A percentile compares a stretch with the other conserved stretches of the same genome.
Evolutionary conservation across 2,888 invertebrate genomes (phyloP).

Genomic region (Archips crataeganus): DNA sequence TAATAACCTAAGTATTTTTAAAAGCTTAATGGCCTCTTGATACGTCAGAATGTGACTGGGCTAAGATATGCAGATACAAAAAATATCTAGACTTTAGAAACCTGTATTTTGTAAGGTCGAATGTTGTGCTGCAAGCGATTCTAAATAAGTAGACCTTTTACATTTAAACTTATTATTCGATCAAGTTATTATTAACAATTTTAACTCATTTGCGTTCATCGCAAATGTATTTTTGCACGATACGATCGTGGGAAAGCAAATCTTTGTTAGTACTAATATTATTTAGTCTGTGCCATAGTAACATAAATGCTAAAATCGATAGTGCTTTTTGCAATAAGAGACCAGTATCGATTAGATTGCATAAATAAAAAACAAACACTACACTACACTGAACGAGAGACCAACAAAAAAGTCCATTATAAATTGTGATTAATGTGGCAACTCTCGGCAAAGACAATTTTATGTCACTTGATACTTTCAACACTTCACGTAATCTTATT

Average conservation of each 20-base stretch:
- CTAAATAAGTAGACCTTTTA: neutral
- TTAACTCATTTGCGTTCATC: neutral
- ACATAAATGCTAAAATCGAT: neutral
- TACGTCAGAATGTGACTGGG: neutral
- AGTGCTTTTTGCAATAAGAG: neutral
- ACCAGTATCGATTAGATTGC: neutral
- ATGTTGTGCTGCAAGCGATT: constrained; percentile 16
- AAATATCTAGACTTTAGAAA: constrained; percentile 26
- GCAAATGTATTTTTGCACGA: neutral
- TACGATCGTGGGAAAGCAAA: neutral
- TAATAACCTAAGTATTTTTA: too few relatives aligned
- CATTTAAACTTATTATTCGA: neutral
- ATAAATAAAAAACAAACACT: constrained; percentile 1
- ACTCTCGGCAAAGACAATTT: too few relatives aligned
- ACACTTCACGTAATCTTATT: too few relatives aligned
- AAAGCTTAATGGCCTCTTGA: too few relatives aligned
- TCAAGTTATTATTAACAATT: neutral
- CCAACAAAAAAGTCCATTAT: too few relatives aligned
- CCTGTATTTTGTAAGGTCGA: constrained; percentile 29
- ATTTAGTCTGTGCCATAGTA: neutral
- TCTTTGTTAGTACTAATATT: neutral
- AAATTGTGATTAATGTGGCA: too few relatives aligned
- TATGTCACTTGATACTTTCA: too few relatives aligned
- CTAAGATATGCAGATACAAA: constrained; percentile 21
- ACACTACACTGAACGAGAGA: too few relatives aligned